Conservation (phyloP, 2,888 invertebrate species). For the Hypercompe scribonia region DNA sequence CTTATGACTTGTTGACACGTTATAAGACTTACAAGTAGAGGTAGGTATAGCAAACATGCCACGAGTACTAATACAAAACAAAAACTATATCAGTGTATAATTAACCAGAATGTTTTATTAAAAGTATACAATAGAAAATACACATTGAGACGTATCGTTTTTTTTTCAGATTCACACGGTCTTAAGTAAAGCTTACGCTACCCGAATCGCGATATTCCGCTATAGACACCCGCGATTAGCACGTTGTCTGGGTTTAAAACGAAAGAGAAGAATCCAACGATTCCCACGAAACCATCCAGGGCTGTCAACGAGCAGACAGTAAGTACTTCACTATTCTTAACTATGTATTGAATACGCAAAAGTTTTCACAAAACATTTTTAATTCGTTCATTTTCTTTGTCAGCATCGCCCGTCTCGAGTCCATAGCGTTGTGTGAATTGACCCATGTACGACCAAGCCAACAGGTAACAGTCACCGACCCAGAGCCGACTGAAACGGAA, state of each 20-base stretch:
- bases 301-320: background rate
- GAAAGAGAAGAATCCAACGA: background rate
- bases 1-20: background rate
- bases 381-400: background rate
- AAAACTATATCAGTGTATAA: background rate
- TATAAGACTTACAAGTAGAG: background rate
- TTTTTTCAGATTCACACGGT: conserved; percentile 11
- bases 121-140: background rate
- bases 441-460: background rate
- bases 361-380: background rate
- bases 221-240: conserved; percentile 12
- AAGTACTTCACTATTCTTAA: background rate
- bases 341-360: background rate
- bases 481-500: background rate
- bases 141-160: background rate
- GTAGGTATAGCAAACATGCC: background rate
- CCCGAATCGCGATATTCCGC: background rate
- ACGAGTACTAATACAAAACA: background rate
- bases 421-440: background rate
- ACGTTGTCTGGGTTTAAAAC: background rate
- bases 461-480: background rate
- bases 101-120: too few species aligned
- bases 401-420: background rate
- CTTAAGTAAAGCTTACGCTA: background rate
- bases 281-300: background rate